Percentiles rank a stretch among this genome's conserved stretches.
These are phyloP conservation scores for Strigamia transsilvanica DNA, from an alignment of 2,888 invertebrate genomes.

Conservation along the genomic window DNA sequence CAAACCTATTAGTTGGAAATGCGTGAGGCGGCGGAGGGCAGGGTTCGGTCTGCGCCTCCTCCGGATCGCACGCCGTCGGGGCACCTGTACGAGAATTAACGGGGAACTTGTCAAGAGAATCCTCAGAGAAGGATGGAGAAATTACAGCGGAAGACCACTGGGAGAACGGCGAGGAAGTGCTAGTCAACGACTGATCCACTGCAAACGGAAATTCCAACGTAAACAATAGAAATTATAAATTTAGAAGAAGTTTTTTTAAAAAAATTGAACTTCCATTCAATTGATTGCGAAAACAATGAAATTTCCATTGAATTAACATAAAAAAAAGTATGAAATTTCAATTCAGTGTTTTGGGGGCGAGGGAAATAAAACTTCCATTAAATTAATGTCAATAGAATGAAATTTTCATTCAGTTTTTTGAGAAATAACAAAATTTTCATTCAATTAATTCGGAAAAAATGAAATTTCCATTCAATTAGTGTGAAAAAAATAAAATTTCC, in stretches of 20 bases:
- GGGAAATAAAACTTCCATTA: background rate
- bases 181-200: conserved; percentile 1
- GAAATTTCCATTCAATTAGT: background rate
- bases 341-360: no score
- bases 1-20: conserved; percentile 50
- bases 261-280: no score
- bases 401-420: no score
- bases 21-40: background rate
- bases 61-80: background rate
- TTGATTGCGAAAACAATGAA: no score
- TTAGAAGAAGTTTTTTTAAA: no score
- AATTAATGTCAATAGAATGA: conserved; percentile 13
- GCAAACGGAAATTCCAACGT: conserved; percentile 34
- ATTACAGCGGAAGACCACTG: conserved; percentile 34
- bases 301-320: background rate
- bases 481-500: background rate
- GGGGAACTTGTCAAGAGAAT: conserved; percentile 33
- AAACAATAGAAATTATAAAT: background rate
- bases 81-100: conserved; percentile 14
- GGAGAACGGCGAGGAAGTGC: background rate
- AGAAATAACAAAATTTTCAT: background rate
- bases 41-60: background rate
- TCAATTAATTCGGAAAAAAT: background rate
- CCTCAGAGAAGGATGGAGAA: conserved; percentile 29
- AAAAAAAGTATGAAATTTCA: no score